A percentile compares a stretch with the other conserved stretches of the same genome.
These are phyloP conservation scores for Balanococcus diminutus DNA, from an alignment of 2,888 invertebrate genomes.

Conservation along the genomic window DNA sequence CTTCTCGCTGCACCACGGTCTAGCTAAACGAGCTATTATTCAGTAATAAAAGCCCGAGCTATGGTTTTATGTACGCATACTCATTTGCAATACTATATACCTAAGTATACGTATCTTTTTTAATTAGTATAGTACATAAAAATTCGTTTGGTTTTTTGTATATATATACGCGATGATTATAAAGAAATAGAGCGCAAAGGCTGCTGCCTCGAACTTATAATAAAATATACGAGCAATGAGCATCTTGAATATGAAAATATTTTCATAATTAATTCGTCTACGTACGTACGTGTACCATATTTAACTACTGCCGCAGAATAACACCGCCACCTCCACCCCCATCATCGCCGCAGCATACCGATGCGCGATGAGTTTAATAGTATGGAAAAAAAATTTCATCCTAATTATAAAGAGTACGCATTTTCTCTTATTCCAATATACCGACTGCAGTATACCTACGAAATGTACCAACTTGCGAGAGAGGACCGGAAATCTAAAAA, in stretches of 20 bases:
- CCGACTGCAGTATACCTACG: not conserved
- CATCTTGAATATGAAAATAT: not conserved
- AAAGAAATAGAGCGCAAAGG: slow-evolving; percentile 8
- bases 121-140: not conserved
- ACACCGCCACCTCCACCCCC: not conserved
- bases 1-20: not conserved
- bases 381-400: slow-evolving; percentile 4
- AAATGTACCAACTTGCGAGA: not conserved
- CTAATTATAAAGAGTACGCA: not conserved
- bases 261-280: not conserved
- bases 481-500: slow-evolving; percentile 16
- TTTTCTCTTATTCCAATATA: not conserved
- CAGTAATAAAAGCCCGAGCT: not conserved
- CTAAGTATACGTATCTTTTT: not conserved
- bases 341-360: not conserved
- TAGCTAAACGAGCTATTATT: not conserved
- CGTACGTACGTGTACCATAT: too few species aligned
- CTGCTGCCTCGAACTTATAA: not conserved
- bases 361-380: not conserved
- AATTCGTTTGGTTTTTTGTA: not conserved
- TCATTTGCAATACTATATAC: not conserved
- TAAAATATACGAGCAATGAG: not conserved
- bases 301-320: too few species aligned
- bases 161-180: not conserved
- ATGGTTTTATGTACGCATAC: not conserved